A percentile compares a stretch with the other conserved stretches of the same genome.
These are phyloP conservation scores for Campoletis raptor DNA, from an alignment of 2,888 invertebrate genomes.

Conservation along the genomic window DNA sequence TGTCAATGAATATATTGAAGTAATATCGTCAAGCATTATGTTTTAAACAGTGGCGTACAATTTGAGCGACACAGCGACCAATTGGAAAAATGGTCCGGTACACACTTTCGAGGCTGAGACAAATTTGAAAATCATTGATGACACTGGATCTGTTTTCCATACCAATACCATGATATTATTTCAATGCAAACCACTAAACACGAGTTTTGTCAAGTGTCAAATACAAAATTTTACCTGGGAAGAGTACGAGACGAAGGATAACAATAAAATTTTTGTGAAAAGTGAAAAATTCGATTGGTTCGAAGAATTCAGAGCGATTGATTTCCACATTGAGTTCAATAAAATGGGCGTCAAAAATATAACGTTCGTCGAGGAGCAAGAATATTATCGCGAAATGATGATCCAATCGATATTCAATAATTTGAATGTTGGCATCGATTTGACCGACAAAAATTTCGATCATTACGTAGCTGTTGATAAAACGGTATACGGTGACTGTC, in stretches of 20 bases:
- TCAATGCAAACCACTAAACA: conserved; percentile 24
- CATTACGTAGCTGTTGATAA: conserved; percentile 24
- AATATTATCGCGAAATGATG: conserved; percentile 8
- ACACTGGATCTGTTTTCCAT: neutral
- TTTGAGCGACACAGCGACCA: conserved; percentile 2
- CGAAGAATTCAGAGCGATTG: neutral
- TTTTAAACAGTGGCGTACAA: conserved; percentile 33
- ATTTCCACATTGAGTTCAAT: conserved; percentile 42
- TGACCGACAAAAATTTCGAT: neutral
- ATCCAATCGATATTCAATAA: conserved; percentile 35
- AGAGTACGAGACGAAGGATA: neutral
- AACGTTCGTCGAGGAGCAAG: neutral
- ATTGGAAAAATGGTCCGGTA: conserved; percentile 38
- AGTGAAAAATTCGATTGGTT: neutral
- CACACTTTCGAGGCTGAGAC: conserved; percentile 36
- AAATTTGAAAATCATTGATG: neutral
- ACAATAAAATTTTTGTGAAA: neutral
- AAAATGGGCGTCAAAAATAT: conserved; percentile 35
- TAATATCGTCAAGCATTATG: neutral
- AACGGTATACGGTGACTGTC: conserved; percentile 47
- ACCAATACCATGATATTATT: conserved; percentile 12
- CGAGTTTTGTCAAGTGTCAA: conserved; percentile 33
- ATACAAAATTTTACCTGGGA: conserved; percentile 17
- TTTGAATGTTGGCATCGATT: conserved; percentile 31
- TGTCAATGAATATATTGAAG: neutral